Base-by-base conservation (phyloP, 2,888 invertebrate genomes). In the Axea sp. region DNA sequence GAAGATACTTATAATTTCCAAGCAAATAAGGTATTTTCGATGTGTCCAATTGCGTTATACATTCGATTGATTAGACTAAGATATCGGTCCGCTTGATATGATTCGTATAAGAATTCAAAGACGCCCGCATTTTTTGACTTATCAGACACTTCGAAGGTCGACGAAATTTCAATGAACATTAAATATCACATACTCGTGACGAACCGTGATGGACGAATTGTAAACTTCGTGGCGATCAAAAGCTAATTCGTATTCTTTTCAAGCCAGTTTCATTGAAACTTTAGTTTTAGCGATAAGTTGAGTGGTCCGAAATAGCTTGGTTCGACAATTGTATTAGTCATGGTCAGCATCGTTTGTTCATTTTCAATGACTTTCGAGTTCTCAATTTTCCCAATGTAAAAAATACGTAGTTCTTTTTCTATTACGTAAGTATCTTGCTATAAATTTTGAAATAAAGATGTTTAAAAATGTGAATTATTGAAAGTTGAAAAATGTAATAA, bases 221-320 rank as follows among this genome's bases (percentile, higher is more conserved):
- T 53, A 24, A 75, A 74, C 60, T 74, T 68, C 68, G 76, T 73
- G 43, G 74, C 74, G 78, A 78, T 79, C 77, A 78, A 77, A 81
- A 78, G 79, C 78, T 80, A 81, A 83, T 84, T 81, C 76, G 80
- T 82, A 82, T 84, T 82, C 82, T 79, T 77, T 72, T 67, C 79
- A 76, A 73, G 77, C 67, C 75, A 57, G 76, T 77, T 69, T 73
- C 78, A 71, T 8, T 9, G 69, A 79, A 79, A 80, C 77, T 77
- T 73, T 75, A 74, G 77, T 78, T 76, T 77, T 64, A 72, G 47
- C 19, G 47, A 22, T 37, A 22, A 22, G 9, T 22, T 33, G 64
- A 64, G 41, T 62, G 59, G 65, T 47, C 59, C 12, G 28, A 39
- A 73, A 74, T 71, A 62, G 57, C 57, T 68, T 73, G 53, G 55